A percentile compares a stretch with the other conserved stretches of the same genome.
Evolutionary conservation across 2,113 vertebrate species (phyloP).

Genomic region (Gila orcuttii): DNA sequence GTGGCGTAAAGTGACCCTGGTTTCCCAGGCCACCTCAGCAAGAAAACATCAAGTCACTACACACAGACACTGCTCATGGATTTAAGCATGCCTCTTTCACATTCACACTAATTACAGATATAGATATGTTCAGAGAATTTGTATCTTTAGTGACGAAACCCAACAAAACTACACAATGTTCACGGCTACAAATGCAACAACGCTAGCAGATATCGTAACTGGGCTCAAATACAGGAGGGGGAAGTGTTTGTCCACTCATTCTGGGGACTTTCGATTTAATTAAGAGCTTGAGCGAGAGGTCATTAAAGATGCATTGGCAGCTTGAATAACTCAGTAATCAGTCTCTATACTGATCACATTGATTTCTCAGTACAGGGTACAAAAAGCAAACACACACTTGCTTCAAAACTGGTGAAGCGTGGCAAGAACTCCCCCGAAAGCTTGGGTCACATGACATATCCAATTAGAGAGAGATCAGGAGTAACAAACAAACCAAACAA

Average conservation of each 20-base stretch:
- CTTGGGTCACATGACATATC: constrained; percentile 16
- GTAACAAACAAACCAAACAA: constrained; percentile 18
- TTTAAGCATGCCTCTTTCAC: constrained; percentile 73
- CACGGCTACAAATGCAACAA: constrained; percentile 64
- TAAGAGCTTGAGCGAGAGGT: constrained; percentile 39
- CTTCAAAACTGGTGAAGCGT: constrained; percentile 20
- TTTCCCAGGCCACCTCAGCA: constrained; percentile 39
- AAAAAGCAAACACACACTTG: constrained; percentile 45
- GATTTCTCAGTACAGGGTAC: constrained; percentile 21
- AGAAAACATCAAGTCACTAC: constrained; percentile 46
- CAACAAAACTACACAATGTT: constrained; percentile 74
- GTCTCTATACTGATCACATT: constrained; percentile 20
- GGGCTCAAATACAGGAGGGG: constrained; percentile 30
- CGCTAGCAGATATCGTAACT: constrained; percentile 39
- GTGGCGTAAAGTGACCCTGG: constrained; percentile 40
- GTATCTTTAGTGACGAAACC: constrained; percentile 71
- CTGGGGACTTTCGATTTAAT: constrained; percentile 5
- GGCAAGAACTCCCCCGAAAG: constrained; percentile 21
- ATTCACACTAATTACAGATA: constrained; percentile 71
- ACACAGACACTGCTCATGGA: constrained; percentile 67
- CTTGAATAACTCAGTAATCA: constrained; percentile 41
- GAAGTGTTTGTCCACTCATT: constrained; percentile 22
- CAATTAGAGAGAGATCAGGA: constrained; percentile 1
- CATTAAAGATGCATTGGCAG: constrained; percentile 40
- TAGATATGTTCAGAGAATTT: constrained; percentile 74